Evolutionary conservation across 2,797 vertebrate genomes (phyloP), one percentile per base, ranked within the genome.

Genomic region (Myripristis murdjan): DNA sequence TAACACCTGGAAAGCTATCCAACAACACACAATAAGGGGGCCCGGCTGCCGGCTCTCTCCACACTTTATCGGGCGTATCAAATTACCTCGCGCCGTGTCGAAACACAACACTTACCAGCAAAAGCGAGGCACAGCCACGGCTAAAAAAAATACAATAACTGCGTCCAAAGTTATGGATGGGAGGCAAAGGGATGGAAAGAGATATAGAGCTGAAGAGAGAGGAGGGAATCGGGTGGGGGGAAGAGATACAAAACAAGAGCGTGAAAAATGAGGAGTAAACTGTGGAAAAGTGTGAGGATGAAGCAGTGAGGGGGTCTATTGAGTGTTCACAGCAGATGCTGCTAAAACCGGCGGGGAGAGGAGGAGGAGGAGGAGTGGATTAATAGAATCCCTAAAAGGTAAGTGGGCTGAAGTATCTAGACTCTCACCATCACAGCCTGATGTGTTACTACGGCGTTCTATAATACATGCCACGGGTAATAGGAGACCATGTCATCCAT

Each of bases 401-500:
- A 68, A 85, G 78, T 54, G 68, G 58, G 62, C 62, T 46, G 43
- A 59, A 73, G 49, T 46, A 62, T 53, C 63, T 33, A 49, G 70
- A 73, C 54, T 54, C 59, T 76, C 7, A 8, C 75, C 49, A 72
- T 86, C 71, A 28, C 20, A 66, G 55, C 71, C 43, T 49, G 81
- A 79, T 10, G 67, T 64, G 79, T 75, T 68, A 65, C 75, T 66
- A 59, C 70, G 83, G 83, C 77, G 77, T 86, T 84, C 35, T 77
- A 52, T 64, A 64, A 77, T 60, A 66, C 73, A 80, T 47, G 65
- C 69, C 6, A 23, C 2, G 20, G 77, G 78, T 90, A 89, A 92
- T 89, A 73, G 84, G 77, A 69, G 46, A 79, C 70, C 49, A 24
- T 82, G 80, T 89, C 86, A 88, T 82, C 76, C 85, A 89, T 87